Percentiles rank a stretch among this genome's conserved stretches.
phyloP scores from a whole-genome alignment of 2,113 vertebrate genomes.

The Oncorhynchus keta region DNA sequence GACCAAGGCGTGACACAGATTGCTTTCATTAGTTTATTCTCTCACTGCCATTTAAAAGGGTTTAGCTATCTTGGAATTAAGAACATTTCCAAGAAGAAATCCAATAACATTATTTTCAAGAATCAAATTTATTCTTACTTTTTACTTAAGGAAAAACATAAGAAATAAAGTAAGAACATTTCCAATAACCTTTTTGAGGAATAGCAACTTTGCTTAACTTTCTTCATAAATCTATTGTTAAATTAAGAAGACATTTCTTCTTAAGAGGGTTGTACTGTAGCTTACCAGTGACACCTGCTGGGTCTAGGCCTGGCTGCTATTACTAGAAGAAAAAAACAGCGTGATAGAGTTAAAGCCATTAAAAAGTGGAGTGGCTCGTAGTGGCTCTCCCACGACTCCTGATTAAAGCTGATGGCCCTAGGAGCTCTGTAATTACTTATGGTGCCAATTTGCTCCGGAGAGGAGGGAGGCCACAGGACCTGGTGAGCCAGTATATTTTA shows the following conservation, averaged over 20 bases:
- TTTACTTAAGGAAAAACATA: too few species aligned
- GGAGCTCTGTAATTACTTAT: conserved; percentile 66
- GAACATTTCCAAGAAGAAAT: too few species aligned
- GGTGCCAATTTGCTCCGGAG: conserved; percentile 58
- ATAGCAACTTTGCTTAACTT: too few species aligned
- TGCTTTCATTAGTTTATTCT: background rate
- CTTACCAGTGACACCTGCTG: conserved; percentile 7
- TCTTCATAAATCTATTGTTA: too few species aligned
- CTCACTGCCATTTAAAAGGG: too few species aligned
- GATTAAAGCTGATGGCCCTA: conserved; percentile 67
- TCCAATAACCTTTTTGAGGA: too few species aligned
- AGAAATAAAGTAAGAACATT: too few species aligned
- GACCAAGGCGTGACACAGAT: too few species aligned
- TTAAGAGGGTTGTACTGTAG: background rate
- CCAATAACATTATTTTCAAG: too few species aligned
- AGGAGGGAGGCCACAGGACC: conserved; percentile 49
- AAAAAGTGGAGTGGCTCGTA: conserved; percentile 7
- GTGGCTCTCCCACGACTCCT: conserved; percentile 59
- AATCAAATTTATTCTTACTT: too few species aligned
- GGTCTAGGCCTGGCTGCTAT: conserved; percentile 1
- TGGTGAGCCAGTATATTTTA: conserved; percentile 64
- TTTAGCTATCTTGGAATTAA: too few species aligned
- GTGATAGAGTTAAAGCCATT: conserved; percentile 38
- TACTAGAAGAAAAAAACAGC: conserved; percentile 21
- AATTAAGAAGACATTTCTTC: too few species aligned